Percentiles rank a stretch among this genome's conserved stretches.
phyloP scores from a whole-genome alignment of 2,888 invertebrate species.

The Deilephila porcellus region DNA sequence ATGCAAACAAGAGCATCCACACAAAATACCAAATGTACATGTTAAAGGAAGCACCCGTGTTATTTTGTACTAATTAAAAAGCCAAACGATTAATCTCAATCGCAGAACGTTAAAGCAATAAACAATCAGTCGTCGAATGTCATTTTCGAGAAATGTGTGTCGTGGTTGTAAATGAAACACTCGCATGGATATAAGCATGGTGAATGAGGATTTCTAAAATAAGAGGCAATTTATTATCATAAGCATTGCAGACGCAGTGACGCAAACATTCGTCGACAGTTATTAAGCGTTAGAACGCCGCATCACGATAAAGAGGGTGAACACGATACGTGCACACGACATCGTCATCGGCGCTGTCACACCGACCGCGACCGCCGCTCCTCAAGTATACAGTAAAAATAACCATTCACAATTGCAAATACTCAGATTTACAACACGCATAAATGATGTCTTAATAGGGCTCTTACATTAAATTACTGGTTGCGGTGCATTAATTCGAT shows the following conservation, averaged over 20 bases:
- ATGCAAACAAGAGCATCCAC: slow-evolving; percentile 25
- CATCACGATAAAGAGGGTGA: slow-evolving; percentile 65
- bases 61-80: slow-evolving; percentile 42
- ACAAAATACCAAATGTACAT: slow-evolving; percentile 16
- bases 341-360: slow-evolving; percentile 52
- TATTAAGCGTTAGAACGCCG: slow-evolving; percentile 79
- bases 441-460: slow-evolving; percentile 9
- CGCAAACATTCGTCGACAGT: slow-evolving; percentile 81
- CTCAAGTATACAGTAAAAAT: slow-evolving; percentile 65
- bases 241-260: slow-evolving; percentile 75
- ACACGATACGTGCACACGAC: slow-evolving; percentile 55
- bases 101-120: slow-evolving; percentile 48
- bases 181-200: slow-evolving; percentile 65
- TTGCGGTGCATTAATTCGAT: slow-evolving; percentile 39
- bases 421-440: slow-evolving; percentile 11
- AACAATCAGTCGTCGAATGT: slow-evolving; percentile 68
- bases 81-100: slow-evolving; percentile 54
- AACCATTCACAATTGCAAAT: slow-evolving; percentile 30
- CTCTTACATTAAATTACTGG: neutral
- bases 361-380: slow-evolving; percentile 47
- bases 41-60: slow-evolving; percentile 25
- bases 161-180: slow-evolving; percentile 68
- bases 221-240: slow-evolving; percentile 80
- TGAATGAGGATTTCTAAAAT: slow-evolving; percentile 82
- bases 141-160: slow-evolving; percentile 69